phyloP scores from a whole-genome alignment of 1,140 invertebrate species.

The Penaeus indicus region DNA sequence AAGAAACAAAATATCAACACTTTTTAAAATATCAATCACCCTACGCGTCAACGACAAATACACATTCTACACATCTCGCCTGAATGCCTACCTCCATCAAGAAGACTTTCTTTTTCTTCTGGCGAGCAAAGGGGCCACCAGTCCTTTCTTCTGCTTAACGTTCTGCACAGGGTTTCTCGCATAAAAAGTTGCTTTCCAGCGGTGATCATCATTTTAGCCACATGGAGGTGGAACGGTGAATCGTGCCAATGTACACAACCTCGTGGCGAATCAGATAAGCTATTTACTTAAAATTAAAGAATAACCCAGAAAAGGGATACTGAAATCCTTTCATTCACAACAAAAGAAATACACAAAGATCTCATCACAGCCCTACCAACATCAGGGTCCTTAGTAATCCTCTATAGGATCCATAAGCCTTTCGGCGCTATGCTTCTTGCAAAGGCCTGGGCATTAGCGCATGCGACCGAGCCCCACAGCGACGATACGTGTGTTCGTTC shows the following conservation, averaged over 20 bases:
- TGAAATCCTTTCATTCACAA: too few relatives aligned
- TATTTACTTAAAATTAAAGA: too few relatives aligned
- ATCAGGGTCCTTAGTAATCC: conserved; percentile 80
- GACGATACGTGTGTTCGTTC: conserved; percentile 79
- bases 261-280: conserved; percentile 70
- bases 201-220: conserved; percentile 79
- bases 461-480: conserved; percentile 81
- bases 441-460: conserved; percentile 80
- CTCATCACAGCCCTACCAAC: conserved; percentile 70
- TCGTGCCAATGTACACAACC: conserved; percentile 82
- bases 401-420: conserved; percentile 83
- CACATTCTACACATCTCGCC: too few relatives aligned
- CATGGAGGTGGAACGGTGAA: conserved; percentile 80
- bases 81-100: conserved; percentile 77
- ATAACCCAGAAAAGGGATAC: too few relatives aligned
- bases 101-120: conserved; percentile 80
- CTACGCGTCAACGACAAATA: too few relatives aligned
- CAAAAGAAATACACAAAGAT: conserved; percentile 66
- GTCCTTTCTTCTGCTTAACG: conserved; percentile 76
- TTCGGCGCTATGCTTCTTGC: conserved; percentile 79
- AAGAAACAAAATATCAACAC: too few relatives aligned
- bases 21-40: too few relatives aligned
- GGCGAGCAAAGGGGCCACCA: conserved; percentile 75
- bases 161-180: conserved; percentile 87
- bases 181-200: conserved; percentile 84